A percentile compares a stretch with the other conserved stretches of the same genome.
Evolutionary conservation across 2,797 vertebrate genomes (phyloP).

Genomic region (Molossus alvarezi): DNA sequence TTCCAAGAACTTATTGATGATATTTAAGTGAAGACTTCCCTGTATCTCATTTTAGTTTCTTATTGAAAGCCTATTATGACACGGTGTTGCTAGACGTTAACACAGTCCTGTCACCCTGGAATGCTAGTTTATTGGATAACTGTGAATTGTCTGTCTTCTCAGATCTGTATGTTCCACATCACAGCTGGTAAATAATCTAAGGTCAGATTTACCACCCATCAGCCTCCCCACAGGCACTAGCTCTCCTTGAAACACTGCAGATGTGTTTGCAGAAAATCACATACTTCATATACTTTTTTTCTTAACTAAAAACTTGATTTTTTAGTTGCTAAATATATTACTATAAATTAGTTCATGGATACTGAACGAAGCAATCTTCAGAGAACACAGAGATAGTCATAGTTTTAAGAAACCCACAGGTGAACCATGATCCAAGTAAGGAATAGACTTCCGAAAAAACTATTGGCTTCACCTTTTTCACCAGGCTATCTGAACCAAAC

Average conservation of each 20-base stretch:
- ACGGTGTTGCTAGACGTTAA: background rate
- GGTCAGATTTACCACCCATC: background rate
- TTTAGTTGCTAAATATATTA: background rate
- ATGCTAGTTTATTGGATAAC: background rate
- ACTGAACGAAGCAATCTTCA: background rate
- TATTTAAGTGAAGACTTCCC: background rate
- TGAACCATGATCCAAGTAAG: background rate
- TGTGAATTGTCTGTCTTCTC: background rate
- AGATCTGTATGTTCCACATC: background rate
- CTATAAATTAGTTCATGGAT: background rate
- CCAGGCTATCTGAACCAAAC: background rate
- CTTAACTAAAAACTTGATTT: background rate
- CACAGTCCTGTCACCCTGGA: background rate
- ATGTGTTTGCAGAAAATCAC: background rate
- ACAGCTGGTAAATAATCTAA: background rate
- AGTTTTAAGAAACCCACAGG: background rate
- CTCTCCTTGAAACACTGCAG: background rate
- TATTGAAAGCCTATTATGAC: background rate
- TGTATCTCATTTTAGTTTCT: background rate
- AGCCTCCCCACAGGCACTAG: background rate
- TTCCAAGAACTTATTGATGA: background rate
- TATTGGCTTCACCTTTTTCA: background rate
- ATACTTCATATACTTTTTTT: background rate
- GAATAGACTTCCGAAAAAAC: background rate
- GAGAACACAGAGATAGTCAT: background rate